Evolutionary conservation across 2,888 invertebrate species (phyloP), one percentile per base, ranked within the genome.

Genomic region (Tenthredo livida): DNA sequence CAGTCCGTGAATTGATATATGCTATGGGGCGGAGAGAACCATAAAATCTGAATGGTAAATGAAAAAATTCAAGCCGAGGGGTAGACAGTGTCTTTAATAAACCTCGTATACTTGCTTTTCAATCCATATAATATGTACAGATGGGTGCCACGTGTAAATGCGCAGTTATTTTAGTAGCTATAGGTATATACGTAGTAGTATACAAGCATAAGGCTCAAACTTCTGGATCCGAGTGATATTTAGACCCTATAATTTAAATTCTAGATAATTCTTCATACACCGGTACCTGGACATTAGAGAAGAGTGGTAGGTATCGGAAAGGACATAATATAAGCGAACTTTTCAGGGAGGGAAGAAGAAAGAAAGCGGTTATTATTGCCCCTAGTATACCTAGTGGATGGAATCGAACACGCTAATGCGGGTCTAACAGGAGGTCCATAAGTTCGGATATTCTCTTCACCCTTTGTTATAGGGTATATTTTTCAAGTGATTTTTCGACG

Each of bases 381-480:
- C n/a, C 40, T 5, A 37, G 58, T 61, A 37, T 61, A 33, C 33
- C 33, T 2, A 12, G 61, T 12, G 80, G 40, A 61, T 80, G 67
- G 67, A 83, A 83, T 83, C 83, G 83, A 70, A 83, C 67, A 83
- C 67, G 83, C 17, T 43, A 83, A 83, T 83, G 83, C 83, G 83
- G 83, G 70, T 83, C 83, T 67, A 67, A 70, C 47, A 67, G 83
- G 83, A 70, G 83, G 50, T 70, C 83, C 40, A 33, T 29, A 40
- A 12, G 17, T 25, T 61, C 21, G 15, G 54, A 40, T 40, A 58
- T 25, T 15, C 40, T 61, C 61, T 37, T 61, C 77, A 40, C 33
- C 67, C 67, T 61, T 40, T 80, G 33, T 58, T 17, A 21, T 17
- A 21, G 29, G 12, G 12, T 21, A 21, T n/a, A 73, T 43, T 43